Percentiles rank a stretch among this genome's conserved stretches.
Evolutionary conservation across 2,888 invertebrate species (phyloP).

Genomic region (Hyalella azteca): DNA sequence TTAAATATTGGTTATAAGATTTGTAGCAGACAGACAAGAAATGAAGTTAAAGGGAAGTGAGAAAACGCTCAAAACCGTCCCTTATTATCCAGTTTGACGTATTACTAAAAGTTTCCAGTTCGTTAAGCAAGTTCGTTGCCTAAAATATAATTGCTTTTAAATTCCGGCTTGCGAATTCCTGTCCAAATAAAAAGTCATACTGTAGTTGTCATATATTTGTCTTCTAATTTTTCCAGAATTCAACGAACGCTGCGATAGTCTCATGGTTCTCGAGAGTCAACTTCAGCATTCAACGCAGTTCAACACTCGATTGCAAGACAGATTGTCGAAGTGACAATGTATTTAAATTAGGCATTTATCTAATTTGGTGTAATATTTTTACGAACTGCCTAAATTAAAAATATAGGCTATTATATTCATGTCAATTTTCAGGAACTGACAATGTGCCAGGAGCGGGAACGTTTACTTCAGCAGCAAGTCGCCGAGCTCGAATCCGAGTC

Average conservation of each 20-base stretch:
- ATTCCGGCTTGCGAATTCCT: too few relatives aligned
- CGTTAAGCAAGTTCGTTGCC: too few relatives aligned
- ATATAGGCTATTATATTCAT: neutral
- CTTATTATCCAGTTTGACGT: too few relatives aligned
- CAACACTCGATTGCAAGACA: constrained; percentile 53
- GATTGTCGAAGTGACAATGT: constrained; percentile 61
- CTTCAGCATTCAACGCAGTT: constrained; percentile 75
- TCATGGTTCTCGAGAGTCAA: constrained; percentile 77
- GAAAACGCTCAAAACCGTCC: too few relatives aligned
- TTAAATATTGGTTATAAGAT: too few relatives aligned
- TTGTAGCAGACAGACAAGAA: too few relatives aligned
- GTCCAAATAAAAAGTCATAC: too few relatives aligned
- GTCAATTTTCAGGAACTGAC: constrained; percentile 67
- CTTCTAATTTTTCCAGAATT: constrained; percentile 61
- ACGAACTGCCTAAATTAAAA: neutral
- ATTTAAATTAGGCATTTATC: too few relatives aligned
- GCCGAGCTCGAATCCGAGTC: constrained; percentile 80
- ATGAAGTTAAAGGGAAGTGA: too few relatives aligned
- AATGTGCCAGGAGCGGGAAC: constrained; percentile 72
- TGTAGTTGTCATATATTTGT: neutral
- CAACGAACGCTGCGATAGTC: constrained; percentile 70
- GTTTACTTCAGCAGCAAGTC: constrained; percentile 74
- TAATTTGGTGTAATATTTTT: too few relatives aligned
- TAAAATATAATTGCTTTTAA: too few relatives aligned
- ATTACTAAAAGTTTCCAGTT: too few relatives aligned